Conservation (phyloP, 2,797 vertebrate genomes). For the Galagoides demidoff region DNA sequence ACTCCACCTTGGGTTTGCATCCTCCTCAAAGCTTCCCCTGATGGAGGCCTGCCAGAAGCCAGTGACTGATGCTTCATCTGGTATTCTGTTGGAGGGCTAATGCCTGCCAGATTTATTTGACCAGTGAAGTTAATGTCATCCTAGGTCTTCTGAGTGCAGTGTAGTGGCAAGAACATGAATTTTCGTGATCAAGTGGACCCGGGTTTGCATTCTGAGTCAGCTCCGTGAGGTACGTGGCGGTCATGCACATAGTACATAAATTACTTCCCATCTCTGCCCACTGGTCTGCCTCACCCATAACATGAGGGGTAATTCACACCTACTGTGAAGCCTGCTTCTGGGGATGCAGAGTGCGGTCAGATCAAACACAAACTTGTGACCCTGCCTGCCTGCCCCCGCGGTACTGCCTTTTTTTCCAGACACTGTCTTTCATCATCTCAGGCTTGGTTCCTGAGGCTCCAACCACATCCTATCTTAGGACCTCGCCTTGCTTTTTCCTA, state of each 20-base stretch:
- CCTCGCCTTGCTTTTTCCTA: not conserved
- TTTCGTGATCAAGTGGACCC: too few relatives aligned
- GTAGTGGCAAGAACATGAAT: too few relatives aligned
- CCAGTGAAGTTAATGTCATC: not conserved
- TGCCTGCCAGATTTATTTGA: not conserved
- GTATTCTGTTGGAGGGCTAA: fast-evolving
- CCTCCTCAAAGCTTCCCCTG: not conserved
- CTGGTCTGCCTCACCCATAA: not conserved
- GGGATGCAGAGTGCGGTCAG: not conserved
- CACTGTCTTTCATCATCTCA: fast-evolving
- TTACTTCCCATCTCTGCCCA: too few relatives aligned
- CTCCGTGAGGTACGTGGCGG: not conserved
- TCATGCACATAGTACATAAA: not conserved
- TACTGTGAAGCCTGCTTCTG: not conserved
- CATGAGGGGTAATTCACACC: too few relatives aligned
- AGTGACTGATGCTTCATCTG: fast-evolving
- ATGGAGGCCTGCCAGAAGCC: not conserved
- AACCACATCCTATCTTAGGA: not conserved
- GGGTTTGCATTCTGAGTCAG: not conserved
- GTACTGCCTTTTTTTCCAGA: not conserved
- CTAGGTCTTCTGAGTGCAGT: not conserved
- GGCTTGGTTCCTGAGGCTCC: not conserved
- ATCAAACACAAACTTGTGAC: not conserved
- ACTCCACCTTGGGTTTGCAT: fast-evolving
- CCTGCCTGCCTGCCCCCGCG: fast-evolving